These are phyloP conservation scores for Metaphire vulgaris DNA, from an alignment of 1,140 invertebrate species.

Conservation along the genomic window DNA sequence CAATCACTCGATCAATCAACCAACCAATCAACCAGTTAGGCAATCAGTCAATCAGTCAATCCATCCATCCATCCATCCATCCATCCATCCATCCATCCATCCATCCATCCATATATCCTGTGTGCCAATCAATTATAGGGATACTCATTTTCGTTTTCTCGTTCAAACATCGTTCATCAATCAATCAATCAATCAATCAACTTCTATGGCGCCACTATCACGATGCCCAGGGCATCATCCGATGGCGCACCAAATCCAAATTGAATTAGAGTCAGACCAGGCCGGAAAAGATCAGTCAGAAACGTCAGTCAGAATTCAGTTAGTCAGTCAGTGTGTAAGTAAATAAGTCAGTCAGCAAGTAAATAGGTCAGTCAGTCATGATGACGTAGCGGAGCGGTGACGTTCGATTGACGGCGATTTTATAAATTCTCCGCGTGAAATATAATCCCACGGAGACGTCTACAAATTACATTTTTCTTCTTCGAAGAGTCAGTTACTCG, in stretches of 20 bases:
- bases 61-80: slow-evolving; percentile 7
- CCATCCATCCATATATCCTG: no score
- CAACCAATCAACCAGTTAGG: no score
- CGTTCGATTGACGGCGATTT: neutral
- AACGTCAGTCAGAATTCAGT: neutral
- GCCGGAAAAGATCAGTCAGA: no score
- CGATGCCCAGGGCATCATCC: no score
- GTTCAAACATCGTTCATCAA: no score
- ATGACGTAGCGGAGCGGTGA: neutral
- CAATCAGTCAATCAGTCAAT: no score
- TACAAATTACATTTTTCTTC: no score
- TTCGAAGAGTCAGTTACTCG: no score
- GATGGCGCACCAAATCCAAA: no score
- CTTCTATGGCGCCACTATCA: no score
- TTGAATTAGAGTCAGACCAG: no score
- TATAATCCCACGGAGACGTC: neutral
- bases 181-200: no score
- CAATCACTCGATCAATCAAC: neutral
- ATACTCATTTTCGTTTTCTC: neutral
- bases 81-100: slow-evolving; percentile 9
- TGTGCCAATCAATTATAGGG: neutral
- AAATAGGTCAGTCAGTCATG: neutral
- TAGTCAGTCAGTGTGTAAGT: neutral
- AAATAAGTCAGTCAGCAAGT: neutral
- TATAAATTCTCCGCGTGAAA: neutral